Evolutionary conservation across 2,113 vertebrate species (phyloP).

Genomic region (Camelus dromedarius): DNA sequence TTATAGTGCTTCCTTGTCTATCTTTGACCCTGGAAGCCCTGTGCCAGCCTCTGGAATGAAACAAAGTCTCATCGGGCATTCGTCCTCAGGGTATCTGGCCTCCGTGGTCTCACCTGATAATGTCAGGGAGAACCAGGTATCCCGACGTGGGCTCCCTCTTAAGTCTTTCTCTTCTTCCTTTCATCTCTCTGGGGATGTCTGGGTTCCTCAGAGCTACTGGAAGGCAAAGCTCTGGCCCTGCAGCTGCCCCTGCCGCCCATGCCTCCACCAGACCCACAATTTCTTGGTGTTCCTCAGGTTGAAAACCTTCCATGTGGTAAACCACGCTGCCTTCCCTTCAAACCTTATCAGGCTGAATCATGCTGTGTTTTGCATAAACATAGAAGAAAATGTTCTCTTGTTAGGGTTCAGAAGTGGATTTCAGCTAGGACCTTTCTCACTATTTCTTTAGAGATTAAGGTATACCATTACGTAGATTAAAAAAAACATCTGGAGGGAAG

Average conservation of each 20-base stretch:
- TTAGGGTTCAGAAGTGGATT: background rate
- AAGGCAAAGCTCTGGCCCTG: background rate
- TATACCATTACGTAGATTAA: background rate
- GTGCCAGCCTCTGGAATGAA: background rate
- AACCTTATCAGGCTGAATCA: background rate
- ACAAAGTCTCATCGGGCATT: background rate
- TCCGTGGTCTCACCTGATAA: background rate
- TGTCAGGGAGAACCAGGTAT: background rate
- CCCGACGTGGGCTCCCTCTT: background rate
- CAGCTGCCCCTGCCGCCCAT: background rate
- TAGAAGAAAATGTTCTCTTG: background rate
- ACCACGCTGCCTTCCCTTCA: background rate
- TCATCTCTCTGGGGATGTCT: background rate
- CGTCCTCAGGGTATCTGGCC: background rate
- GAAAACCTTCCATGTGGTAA: background rate
- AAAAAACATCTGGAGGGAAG: slow-evolving; percentile 8
- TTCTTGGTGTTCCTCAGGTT: background rate
- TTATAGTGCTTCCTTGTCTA: background rate
- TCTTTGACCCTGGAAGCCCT: background rate
- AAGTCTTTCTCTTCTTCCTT: background rate
- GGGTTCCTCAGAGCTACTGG: background rate
- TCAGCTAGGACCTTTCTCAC: background rate
- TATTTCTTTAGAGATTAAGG: background rate
- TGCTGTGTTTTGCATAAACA: background rate
- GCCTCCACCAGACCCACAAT: background rate